Evolutionary conservation across 2,797 vertebrate genomes (phyloP), one percentile per base, ranked within the genome.

Genomic region (Melanitta fusca): DNA sequence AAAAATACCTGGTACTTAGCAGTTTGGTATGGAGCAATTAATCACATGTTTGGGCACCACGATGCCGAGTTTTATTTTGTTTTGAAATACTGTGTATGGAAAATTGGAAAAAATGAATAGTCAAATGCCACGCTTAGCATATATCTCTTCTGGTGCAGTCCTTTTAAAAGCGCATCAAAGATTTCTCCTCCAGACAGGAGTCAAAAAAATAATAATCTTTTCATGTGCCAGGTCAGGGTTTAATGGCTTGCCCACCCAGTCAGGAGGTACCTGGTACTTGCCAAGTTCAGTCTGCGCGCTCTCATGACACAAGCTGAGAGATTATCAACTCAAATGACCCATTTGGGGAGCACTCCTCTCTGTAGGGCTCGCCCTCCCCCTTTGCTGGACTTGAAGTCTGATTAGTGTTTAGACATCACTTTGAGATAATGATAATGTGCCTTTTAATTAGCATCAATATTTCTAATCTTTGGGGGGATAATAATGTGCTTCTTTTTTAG

Each of bases 381-480:
- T 95, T 82, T 3, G 4, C 93, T 41, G 61, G 84, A 68, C 13
- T 16, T 61, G 73, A 71, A 90, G 81, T 74, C 90, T 90, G 73
- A 89, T 92, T 72, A 88, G 68, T 79, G 39, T 95, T 94, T 94
- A 93, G 93, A 93, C 39, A 22, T 91, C 86, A 60, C 86, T 92
- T 95, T 77, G 66, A 95, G 90, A 70, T 91, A 91, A 88, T 88
- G 94, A 71, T 97, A 95, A 97, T 95, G 70, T 95, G 75, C 71
- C 88, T 97, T 98, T 97, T 97, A 98, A 97, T 98, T 97, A 97
- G 73, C 80, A 77, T 95, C 93, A 92, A 75, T 95, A 96, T 96
- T 91, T 94, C 96, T 77, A 68, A 91, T 96, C 97, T 98, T 97
- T 96, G 25, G 95, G 93, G 87, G 92, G 94, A 79, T 87, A 85